Evolutionary conservation across 2,797 vertebrate species (phyloP), one percentile per base, ranked within the genome.

Genomic region (Malacoctenus gilli): DNA sequence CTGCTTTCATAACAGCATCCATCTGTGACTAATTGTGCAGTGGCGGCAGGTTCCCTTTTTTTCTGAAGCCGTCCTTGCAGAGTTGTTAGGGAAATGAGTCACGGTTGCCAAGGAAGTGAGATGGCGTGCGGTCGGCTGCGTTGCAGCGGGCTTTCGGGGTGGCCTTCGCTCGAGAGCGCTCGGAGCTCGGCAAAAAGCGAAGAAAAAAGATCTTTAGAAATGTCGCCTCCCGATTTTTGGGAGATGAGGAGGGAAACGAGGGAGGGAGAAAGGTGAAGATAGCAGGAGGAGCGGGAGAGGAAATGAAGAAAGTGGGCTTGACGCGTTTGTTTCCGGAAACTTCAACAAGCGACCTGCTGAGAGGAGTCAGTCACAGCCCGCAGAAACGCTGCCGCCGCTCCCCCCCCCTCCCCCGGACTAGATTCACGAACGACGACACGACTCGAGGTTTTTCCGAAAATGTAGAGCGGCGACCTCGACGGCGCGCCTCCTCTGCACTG

Each of bases 61-160:
- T 75, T 54, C 63, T 64, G 42, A 79, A 77, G 58, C 53, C 57
- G 82, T 80, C 68, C 84, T 87, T 79, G 78, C 77, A 59, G 59
- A 25, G 85, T 90, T 83, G 89, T 84, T 83, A 86, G 81, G 90
- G 91, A 92, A 92, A 90, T 92, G 85, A 91, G 75, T 89, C 87
- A 86, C 19, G 2, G 89, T 91, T 87, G 62, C 85, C 83, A 92
- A 91, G 90, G 91, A 90, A 91, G 89, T 90, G 82, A 82, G 77
- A 76, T 55, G 60, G 77, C 72, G 83, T 91, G 89, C 67, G 87
- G 87, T 89, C 79, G 79, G 78, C 78, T 87, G 34, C 75, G 65
- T 82, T 62, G 68, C 66, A 83, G 59, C 72, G n/a, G n/a, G n/a
- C n/a, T n/a, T 48, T 82, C 71, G 8, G 58, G 59, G 72, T 68